These are phyloP conservation scores for Drosophila subquinaria DNA, from an alignment of 2,888 invertebrate species.

Conservation along the genomic window DNA sequence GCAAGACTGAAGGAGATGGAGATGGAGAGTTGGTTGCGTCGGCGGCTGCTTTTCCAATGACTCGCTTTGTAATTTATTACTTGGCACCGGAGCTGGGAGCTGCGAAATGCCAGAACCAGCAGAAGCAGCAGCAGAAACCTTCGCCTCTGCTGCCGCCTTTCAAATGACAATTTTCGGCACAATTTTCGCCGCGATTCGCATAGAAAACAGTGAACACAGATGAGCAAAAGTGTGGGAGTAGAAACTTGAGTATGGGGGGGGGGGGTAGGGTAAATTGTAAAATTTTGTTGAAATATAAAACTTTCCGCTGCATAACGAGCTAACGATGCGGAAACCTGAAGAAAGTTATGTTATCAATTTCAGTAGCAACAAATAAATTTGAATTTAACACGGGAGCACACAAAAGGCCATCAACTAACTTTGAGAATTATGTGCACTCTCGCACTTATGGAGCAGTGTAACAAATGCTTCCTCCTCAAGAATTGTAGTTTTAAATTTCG, in stretches of 20 bases:
- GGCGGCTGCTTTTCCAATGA: slow-evolving; percentile 72
- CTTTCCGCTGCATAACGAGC: slow-evolving; percentile 84
- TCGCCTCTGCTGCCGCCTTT: slow-evolving; percentile 50
- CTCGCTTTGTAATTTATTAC: slow-evolving; percentile 84
- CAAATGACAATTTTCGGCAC: slow-evolving; percentile 77
- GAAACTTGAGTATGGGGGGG: slow-evolving; percentile 18
- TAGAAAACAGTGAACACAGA: slow-evolving; percentile 23
- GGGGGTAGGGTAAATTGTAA: slow-evolving; percentile 63
- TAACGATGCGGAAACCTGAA: slow-evolving; percentile 85
- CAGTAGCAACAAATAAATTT: slow-evolving; percentile 84
- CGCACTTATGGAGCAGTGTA: slow-evolving; percentile 34
- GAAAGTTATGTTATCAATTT: slow-evolving; percentile 85
- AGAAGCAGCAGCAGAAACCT: slow-evolving; percentile 28
- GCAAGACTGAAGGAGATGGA: neutral
- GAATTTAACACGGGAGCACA: slow-evolving; percentile 80
- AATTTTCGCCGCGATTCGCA: slow-evolving; percentile 65
- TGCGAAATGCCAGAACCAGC: slow-evolving; percentile 46
- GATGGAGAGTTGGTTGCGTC: slow-evolving; percentile 38
- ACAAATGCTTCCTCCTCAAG: slow-evolving; percentile 16
- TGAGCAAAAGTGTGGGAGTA: neutral
- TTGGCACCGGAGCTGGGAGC: slow-evolving; percentile 62
- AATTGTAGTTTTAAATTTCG: slow-evolving; percentile 35
- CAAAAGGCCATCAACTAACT: slow-evolving; percentile 49
- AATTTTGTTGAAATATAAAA: slow-evolving; percentile 82
- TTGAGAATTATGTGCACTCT: slow-evolving; percentile 49